Percentiles rank a stretch among this genome's conserved stretches.
These are phyloP conservation scores for Dipodomys ordii DNA, from an alignment of 2,113 vertebrate species.

Conservation along the genomic window DNA sequence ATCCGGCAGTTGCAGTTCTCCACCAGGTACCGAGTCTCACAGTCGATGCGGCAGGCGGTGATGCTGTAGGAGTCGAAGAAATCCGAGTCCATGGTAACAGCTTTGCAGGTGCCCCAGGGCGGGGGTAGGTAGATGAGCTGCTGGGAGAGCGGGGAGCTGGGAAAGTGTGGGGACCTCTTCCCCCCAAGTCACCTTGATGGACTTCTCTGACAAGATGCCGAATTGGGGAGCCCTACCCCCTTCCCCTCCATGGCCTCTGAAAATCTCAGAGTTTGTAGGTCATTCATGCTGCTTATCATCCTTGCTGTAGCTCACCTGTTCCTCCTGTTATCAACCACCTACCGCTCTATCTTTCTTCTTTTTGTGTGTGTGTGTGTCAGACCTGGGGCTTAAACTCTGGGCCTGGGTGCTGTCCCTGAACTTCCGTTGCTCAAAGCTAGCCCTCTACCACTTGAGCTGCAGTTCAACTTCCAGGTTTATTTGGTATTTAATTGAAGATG, in stretches of 20 bases:
- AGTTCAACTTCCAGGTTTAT: too few species aligned
- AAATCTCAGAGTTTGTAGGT: conserved; percentile 9
- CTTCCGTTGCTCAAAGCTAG: too few species aligned
- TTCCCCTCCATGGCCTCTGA: neutral
- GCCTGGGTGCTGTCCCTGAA: neutral
- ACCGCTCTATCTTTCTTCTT: neutral
- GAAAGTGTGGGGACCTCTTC: conserved; percentile 63
- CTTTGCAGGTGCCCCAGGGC: conserved; percentile 98
- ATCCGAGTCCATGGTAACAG: conserved; percentile 94
- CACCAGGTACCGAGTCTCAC: conserved; percentile 98
- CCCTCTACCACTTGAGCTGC: too few species aligned
- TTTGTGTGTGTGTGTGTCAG: too few species aligned
- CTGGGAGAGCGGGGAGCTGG: conserved; percentile 72
- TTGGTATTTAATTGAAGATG: too few species aligned
- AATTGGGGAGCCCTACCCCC: neutral
- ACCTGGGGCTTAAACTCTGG: too few species aligned
- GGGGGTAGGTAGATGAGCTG: conserved; percentile 98
- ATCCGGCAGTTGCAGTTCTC: conserved; percentile 99
- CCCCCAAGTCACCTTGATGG: conserved; percentile 44
- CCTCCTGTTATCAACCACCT: neutral
- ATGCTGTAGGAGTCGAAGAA: conserved; percentile 98
- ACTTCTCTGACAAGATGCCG: conserved; percentile 21
- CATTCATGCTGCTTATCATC: neutral
- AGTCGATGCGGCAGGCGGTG: conserved; percentile 98
- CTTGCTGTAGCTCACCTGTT: neutral